These are phyloP conservation scores for Spinus olivaceus DNA, from an alignment of 2,797 vertebrate species.

Conservation along the genomic window DNA sequence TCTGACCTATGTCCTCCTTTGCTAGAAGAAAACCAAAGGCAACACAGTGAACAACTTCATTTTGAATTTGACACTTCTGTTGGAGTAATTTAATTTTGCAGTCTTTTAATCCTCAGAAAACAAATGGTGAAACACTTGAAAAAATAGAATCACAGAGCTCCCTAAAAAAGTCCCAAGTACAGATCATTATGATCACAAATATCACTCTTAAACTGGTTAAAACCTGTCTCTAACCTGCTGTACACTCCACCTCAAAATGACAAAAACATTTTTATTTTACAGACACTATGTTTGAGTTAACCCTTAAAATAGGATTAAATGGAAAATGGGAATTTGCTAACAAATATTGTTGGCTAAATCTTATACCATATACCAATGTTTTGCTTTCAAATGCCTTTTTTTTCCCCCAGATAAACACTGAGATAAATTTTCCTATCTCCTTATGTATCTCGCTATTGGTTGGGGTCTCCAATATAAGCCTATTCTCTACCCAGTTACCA, in stretches of 20 bases:
- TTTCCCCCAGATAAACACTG: neutral
- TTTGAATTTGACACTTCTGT: neutral
- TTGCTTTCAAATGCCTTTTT: neutral
- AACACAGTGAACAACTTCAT: neutral
- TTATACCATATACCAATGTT: neutral
- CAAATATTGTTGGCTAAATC: neutral
- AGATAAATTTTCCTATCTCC: constrained; percentile 8
- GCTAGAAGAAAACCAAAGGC: neutral
- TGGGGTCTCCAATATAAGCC: constrained; percentile 35
- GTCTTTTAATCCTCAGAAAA: neutral
- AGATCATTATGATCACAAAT: neutral
- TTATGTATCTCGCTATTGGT: neutral
- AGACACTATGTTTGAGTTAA: neutral
- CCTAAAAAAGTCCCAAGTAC: neutral
- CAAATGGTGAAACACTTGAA: neutral
- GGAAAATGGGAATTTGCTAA: neutral
- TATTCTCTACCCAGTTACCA: constrained; percentile 65
- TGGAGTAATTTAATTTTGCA: neutral
- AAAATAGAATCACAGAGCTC: neutral
- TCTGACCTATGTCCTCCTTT: neutral
- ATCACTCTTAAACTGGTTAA: neutral
- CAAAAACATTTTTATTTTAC: neutral
- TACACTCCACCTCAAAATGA: neutral
- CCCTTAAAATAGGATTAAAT: neutral
- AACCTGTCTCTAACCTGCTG: neutral